These are phyloP conservation scores for Monopis laevigella DNA, from an alignment of 2,888 invertebrate genomes.

Conservation along the genomic window DNA sequence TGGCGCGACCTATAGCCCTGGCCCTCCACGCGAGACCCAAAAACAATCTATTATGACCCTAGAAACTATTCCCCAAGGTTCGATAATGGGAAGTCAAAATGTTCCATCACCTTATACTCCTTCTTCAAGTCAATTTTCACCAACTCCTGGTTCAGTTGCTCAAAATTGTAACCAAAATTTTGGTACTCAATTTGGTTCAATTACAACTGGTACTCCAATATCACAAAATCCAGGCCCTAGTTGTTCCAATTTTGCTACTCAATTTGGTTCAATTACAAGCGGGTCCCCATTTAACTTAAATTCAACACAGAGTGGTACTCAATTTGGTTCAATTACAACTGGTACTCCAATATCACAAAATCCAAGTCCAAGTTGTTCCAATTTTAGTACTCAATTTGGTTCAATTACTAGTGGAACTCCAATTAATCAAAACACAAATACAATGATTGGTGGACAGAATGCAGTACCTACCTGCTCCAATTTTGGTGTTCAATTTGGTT, in stretches of 20 bases:
- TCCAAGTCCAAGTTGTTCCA: not conserved
- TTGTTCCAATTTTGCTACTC: not conserved
- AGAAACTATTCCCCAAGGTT: conserved; percentile 51
- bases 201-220: not conserved
- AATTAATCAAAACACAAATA: conserved; percentile 1
- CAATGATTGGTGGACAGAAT: not conserved
- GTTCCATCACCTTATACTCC: no score
- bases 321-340: conserved; percentile 26
- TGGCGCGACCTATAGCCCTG: conserved; percentile 6
- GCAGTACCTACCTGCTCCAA: not conserved
- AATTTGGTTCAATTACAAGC: conserved; percentile 14
- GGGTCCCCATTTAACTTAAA: conserved; percentile 26
- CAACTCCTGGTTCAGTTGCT: not conserved
- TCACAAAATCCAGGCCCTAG: not conserved
- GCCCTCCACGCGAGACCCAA: conserved; percentile 31
- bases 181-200: no score
- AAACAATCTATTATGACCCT: conserved; percentile 37
- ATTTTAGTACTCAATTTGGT: conserved; percentile 9
- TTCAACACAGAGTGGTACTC: conserved; percentile 16
- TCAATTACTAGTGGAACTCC: conserved; percentile 13
- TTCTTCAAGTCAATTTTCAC: conserved; percentile 9
- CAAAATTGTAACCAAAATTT: not conserved
- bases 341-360: conserved; percentile 21
- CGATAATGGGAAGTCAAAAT: conserved; percentile 21
- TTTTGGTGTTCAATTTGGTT: conserved; percentile 14